phyloP scores from a whole-genome alignment of 2,888 invertebrate genomes.

The Sepioteuthis lessoniana region DNA sequence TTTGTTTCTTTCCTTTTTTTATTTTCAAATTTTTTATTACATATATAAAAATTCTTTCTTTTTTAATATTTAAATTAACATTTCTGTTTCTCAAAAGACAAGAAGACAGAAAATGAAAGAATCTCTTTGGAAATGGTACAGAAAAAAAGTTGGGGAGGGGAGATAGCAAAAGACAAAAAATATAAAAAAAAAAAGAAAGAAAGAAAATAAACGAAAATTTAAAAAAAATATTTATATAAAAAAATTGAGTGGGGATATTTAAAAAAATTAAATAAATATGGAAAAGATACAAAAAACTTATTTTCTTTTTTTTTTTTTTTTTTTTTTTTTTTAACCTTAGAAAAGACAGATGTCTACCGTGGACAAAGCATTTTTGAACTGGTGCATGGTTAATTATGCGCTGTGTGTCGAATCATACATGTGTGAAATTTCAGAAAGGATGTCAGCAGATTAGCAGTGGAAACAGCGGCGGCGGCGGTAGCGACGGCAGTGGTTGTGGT shows the following conservation, averaged over 20 bases:
- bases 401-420: background rate
- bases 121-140: background rate
- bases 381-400: background rate
- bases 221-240: background rate
- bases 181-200: background rate
- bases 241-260: background rate
- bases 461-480: background rate
- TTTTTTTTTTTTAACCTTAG: background rate
- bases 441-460: background rate
- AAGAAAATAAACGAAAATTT: too few relatives aligned
- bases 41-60: too few relatives aligned
- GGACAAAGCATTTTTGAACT: conserved; percentile 6
- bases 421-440: background rate
- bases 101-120: background rate
- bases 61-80: too few relatives aligned
- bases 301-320: background rate
- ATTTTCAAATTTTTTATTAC: too few relatives aligned
- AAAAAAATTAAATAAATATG: background rate
- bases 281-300: background rate
- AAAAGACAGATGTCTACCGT: background rate
- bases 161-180: background rate
- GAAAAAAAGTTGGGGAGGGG: background rate
- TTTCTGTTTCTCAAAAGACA: background rate
- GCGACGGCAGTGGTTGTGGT: background rate
- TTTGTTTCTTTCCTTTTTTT: too few relatives aligned